These are phyloP conservation scores for Denticeps clupeoides DNA, from an alignment of 2,797 vertebrate genomes.

Conservation along the genomic window DNA sequence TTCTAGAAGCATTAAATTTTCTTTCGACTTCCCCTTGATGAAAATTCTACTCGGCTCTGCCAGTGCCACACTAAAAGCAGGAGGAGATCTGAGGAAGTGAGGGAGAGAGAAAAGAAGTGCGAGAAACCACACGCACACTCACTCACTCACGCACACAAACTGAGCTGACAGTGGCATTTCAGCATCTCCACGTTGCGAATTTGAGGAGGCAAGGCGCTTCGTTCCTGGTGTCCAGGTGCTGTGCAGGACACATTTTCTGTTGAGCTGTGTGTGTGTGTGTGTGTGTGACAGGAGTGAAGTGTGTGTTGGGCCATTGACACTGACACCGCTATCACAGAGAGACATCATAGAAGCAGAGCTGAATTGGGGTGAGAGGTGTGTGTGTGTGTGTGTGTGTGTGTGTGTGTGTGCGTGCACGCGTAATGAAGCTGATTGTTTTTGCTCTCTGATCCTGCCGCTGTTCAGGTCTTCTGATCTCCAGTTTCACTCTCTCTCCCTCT, in stretches of 20 bases:
- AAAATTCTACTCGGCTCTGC: conserved; percentile 5
- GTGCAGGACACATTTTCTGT: no score
- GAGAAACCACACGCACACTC: conserved; percentile 12
- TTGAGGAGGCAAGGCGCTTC: not conserved
- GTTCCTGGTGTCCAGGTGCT: not conserved
- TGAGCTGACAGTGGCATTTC: conserved; percentile 5
- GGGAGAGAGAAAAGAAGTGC: not conserved
- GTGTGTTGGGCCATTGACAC: not conserved
- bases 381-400: not conserved
- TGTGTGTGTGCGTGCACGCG: conserved; percentile 2
- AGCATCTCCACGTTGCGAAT: conserved; percentile 9
- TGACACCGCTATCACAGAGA: not conserved
- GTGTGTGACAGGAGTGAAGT: not conserved
- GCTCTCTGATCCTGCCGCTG: not conserved
- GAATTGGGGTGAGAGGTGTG: not conserved
- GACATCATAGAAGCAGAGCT: not conserved
- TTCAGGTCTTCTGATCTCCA: not conserved
- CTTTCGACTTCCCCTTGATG: conserved; percentile 5
- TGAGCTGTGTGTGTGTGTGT: not conserved
- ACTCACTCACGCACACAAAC: not conserved
- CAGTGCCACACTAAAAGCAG: conserved; percentile 10
- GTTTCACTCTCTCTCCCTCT: not conserved
- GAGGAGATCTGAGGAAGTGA: conserved; percentile 5
- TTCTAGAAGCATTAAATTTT: conserved; percentile 26
- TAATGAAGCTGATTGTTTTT: conserved; percentile 14